Evolutionary conservation across 37 sponge, comb jelly and placozoan genomes (phyloP), one percentile per base, ranked within the genome.

Genomic region (Hormiphora californensis): DNA sequence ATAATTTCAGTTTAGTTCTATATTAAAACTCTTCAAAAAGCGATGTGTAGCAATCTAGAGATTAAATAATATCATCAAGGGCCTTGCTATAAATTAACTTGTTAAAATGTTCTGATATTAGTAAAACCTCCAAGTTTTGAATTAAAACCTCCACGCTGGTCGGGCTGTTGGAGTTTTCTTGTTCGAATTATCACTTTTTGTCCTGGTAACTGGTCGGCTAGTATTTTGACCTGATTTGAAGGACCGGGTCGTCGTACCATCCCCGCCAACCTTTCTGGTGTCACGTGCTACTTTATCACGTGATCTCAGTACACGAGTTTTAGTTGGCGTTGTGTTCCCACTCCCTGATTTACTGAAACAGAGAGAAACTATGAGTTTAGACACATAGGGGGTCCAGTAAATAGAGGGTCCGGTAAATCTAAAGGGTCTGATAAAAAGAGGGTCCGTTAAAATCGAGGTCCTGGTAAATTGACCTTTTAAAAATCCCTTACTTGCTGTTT

Each of bases 91-190:
- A 15, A 15, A 49, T 17, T 46, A 46, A 46, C 11, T 46, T 8
- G 12, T 46, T 46, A 46, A 46, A 46, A 46, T 17, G 12, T 46
- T 17, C 8, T 17, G 12, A 17, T 17, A 17, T 17, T 46, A 46
- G 8, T 46, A 8, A 46, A 46, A 46, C 12, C 12, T 12, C 8
- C 12, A 46, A 46, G 12, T 46, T 46, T 8, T 46, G 8, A 8
- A 27, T 57, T 73, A 73, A 9, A 73, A 73, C 44, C 81, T 21
- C 81, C 81, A 73, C 41, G 81, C 81, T 3, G 81, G 81, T 30
- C 81, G 9, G 25, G 39, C 25, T 28, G 31, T 35, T n/a, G 39
- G 21, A 12, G 23, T 40, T 11, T 7, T 17, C 23, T 73, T 73
- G 1, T 46, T 46, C 39, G 35, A 8, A 28, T 73, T 73, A 46